Conservation (phyloP, 2,113 vertebrate genomes). For the Hydropotes inermis region DNA sequence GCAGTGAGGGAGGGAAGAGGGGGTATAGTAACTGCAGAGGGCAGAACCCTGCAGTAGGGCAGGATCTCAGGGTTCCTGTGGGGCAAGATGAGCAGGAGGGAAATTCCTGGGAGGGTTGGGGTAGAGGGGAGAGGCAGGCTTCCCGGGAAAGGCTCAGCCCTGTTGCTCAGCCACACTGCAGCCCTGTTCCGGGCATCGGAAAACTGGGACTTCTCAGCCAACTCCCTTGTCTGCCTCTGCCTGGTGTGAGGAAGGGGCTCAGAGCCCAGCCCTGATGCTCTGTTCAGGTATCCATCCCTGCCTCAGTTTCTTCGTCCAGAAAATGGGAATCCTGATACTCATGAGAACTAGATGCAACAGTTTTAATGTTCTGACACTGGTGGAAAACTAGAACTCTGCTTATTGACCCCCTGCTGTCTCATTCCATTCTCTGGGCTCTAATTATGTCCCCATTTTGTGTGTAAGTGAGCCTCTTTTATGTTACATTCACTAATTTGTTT, state of each 20-base stretch:
- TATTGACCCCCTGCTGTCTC: not conserved
- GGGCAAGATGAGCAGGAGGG: not conserved
- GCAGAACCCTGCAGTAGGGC: not conserved
- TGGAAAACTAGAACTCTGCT: not conserved
- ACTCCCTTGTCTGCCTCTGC: not conserved
- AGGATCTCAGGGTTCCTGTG: not conserved
- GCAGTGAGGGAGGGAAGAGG: not conserved
- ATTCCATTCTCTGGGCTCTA: not conserved
- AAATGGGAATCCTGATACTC: not conserved
- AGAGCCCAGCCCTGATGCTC: not conserved
- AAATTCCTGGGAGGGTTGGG: not conserved
- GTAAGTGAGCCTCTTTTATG: not conserved
- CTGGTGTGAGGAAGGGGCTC: not conserved
- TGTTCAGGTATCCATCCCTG: not conserved
- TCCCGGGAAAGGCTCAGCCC: not conserved
- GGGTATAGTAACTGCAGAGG: not conserved
- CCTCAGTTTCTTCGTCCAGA: not conserved
- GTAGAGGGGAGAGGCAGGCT: not conserved
- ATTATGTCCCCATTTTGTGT: not conserved
- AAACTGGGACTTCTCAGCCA: not conserved
- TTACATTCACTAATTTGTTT: not conserved
- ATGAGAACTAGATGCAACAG: rapidly evolving
- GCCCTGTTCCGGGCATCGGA: not conserved
- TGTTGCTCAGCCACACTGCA: rapidly evolving
- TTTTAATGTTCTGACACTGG: rapidly evolving